Base-by-base conservation (phyloP, 2,113 vertebrate genomes). In the Brachyistius frenatus region DNA sequence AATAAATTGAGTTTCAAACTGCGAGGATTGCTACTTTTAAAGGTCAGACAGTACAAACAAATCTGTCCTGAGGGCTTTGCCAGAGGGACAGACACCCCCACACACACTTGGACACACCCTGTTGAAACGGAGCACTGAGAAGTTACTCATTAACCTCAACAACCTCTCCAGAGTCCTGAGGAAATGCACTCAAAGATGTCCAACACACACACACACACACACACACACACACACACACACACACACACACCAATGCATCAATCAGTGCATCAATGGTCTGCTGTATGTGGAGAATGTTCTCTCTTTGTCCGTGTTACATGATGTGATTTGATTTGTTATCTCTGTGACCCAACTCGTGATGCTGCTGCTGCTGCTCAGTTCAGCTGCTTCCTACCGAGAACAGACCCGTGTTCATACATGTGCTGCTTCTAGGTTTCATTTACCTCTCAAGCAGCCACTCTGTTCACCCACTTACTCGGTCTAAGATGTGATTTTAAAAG, bases 281-380 rank as follows among this genome's bases (percentile, higher is more conserved):
- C 3, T 52, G 37, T 16, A 31, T 68, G 53, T 78, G 35, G 61
- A 74, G 56, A 77, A 37, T 80, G 78, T 73, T 78, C 73, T 53
- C 53, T 3, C 2, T 56, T 11, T 46, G 37, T 35, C 16, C 37
- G 14, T 53, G 32, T 71, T 74, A 61, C 31, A 66, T 62, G 53
- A 76, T 80, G 67, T 81, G 39, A 88, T 87, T 81, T 69, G 64
- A 83, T 87, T 84, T 66, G 36, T 46, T 47, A 11, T 33, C 55
- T 46, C 1, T 4, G 16, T 46, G 60, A 35, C 41, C 55, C 64
- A 68, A 60, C 88, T 67, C 60, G 75, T 84, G 86, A 83, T 84
- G 16, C 23, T 64, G 35, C 66, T 64, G 35, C 66, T 55, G 54
- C 54, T 55, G 54, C 54, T 58, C 23, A 13, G 39, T 9, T 8